Evolutionary conservation across 2,888 invertebrate genomes (phyloP), one percentile per base, ranked within the genome.

Genomic region (Drosophila mulleri): DNA sequence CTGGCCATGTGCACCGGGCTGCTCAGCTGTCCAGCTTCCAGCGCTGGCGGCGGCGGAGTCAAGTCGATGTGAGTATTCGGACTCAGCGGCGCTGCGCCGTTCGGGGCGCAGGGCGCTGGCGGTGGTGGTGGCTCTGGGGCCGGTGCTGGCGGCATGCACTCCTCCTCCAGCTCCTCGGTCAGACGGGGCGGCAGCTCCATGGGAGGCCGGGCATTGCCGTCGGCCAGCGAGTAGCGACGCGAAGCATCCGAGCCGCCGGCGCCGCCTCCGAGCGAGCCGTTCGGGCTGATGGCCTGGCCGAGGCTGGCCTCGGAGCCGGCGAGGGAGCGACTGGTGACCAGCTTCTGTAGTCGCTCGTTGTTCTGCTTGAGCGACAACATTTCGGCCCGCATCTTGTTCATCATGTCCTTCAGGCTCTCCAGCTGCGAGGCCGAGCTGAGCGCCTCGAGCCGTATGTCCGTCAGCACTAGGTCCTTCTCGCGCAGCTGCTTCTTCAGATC

Each of bases 361-460:
- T 99, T 99, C 89, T 98, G 98, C 92, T 98, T 98, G 86, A 99
- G 94, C 90, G 97, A 98, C 91, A 98, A 94, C 98, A 99, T 99
- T 94, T 99, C 99, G 92, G 92, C 89, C 94, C 98, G 96, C 98
- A 99, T 98, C 93, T 98, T 98, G 93, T 97, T 98, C 91, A 99
- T 98, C 58, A 98, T 98, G 91, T 99, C 99, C 92, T 98, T 97
- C 23, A 99, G 94, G 83, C 97, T 98, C 93, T 99, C 99, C 63
- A 99, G 94, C 93, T 99, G 99, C 93, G 99, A 98, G 5, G 99
- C 99, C 0, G 98, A 98, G 83, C 98, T 98, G 39, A 99, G 94
- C 9, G 99, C 99, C 93, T 99, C 99, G 75, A 99, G 94, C 75
- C 99, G 94, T 71, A 99, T 98, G 92, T 99, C 99, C 3, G 99